phyloP scores from a whole-genome alignment of 2,888 invertebrate species.

The Drepanosiphum platanoidis region DNA sequence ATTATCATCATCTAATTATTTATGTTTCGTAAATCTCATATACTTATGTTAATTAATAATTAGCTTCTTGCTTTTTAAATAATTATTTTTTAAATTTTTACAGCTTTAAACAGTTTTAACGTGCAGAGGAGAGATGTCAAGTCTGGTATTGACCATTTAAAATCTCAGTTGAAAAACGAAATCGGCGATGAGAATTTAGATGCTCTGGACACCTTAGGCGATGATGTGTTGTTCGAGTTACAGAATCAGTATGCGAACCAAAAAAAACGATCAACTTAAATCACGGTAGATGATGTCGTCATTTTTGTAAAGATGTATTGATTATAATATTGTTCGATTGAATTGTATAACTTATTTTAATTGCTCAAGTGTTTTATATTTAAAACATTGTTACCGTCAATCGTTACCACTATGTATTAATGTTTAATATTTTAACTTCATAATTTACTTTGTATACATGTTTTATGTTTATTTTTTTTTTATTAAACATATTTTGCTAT shows the following conservation, averaged over 20 bases:
- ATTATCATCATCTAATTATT: not conserved
- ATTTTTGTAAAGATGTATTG: not conserved
- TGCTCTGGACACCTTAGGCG: conserved; percentile 54
- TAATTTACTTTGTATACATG: not conserved
- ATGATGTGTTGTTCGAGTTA: conserved; percentile 56
- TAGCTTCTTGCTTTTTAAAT: not conserved
- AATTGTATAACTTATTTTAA: conserved; percentile 36
- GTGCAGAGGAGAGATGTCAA: conserved; percentile 36
- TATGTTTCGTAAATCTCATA: not conserved
- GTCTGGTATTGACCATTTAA: conserved; percentile 55
- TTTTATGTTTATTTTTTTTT: conserved; percentile 6
- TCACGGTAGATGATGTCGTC: not conserved
- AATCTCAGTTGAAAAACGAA: conserved; percentile 60
- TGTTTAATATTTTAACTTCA: conserved; percentile 3
- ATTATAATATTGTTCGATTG: conserved; percentile 2
- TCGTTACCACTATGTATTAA: conserved; percentile 41
- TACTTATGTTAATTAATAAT: not conserved
- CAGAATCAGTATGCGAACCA: not conserved
- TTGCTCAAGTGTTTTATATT: conserved; percentile 45
- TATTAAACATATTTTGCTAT: conserved; percentile 28
- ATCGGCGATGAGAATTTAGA: conserved; percentile 51
- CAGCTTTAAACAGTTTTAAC: conserved; percentile 43
- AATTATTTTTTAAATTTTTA: not conserved
- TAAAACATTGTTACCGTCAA: conserved; percentile 35
- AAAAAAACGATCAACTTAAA: conserved; percentile 20